These are phyloP conservation scores for Centropyge bicolor DNA, from an alignment of 2,797 vertebrate genomes.

Conservation along the genomic window DNA sequence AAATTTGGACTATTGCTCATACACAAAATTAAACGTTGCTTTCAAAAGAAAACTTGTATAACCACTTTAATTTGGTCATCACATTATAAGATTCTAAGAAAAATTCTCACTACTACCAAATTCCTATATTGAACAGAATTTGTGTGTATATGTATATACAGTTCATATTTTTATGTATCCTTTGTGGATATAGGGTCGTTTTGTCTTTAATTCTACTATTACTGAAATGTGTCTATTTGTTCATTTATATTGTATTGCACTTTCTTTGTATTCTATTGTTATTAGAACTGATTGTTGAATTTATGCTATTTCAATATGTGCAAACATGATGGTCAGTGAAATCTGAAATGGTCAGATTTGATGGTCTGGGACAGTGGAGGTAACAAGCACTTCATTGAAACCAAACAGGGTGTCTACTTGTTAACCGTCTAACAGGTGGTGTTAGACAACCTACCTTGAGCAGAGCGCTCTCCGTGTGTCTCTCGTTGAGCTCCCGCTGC, in stretches of 20 bases:
- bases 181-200: too few relatives aligned
- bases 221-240: too few relatives aligned
- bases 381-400: background rate
- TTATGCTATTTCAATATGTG: background rate
- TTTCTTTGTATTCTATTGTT: background rate
- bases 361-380: background rate
- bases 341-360: too few relatives aligned
- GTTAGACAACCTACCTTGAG: slow-evolving; percentile 69
- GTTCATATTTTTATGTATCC: too few relatives aligned
- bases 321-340: background rate
- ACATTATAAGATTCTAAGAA: too few relatives aligned
- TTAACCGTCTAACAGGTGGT: background rate
- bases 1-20: background rate
- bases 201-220: too few relatives aligned
- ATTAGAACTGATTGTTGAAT: too few relatives aligned
- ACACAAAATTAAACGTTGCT: background rate
- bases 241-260: background rate
- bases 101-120: too few relatives aligned
- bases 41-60: too few relatives aligned
- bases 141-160: too few relatives aligned
- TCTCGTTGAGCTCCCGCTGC: slow-evolving; percentile 86
- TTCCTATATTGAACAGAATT: too few relatives aligned
- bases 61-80: too few relatives aligned
- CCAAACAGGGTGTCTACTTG: background rate
- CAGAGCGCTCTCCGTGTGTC: slow-evolving; percentile 83